Conservation (phyloP, 2,113 vertebrate genomes). For the Rhea americana region DNA sequence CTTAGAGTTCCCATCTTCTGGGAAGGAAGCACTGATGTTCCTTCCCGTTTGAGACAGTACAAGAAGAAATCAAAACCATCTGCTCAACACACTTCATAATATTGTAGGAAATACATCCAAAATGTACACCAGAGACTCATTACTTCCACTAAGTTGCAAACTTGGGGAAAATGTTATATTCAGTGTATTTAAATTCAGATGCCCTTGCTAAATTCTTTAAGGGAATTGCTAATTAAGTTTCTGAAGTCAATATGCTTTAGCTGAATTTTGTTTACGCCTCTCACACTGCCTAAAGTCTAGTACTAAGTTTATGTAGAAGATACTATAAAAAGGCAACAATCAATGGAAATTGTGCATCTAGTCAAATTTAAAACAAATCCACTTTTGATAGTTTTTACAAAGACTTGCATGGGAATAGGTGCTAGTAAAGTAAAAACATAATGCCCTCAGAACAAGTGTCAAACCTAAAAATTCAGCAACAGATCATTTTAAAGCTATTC, state of each 20-base stretch:
- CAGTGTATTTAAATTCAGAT: background rate
- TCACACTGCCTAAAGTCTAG: background rate
- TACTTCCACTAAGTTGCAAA: accelerated
- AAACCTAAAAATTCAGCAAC: background rate
- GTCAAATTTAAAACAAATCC: background rate
- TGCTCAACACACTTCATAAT: background rate
- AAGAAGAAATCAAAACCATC: background rate
- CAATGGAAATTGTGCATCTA: background rate
- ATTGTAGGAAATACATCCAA: background rate
- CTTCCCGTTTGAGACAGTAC: background rate
- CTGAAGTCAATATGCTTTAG: background rate
- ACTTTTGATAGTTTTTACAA: background rate
- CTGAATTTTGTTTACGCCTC: background rate
- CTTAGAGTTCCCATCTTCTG: background rate
- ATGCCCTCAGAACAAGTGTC: accelerated
- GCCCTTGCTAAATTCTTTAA: too few species aligned
- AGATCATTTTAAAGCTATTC: background rate
- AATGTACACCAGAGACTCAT: background rate
- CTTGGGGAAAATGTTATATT: background rate
- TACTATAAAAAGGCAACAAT: background rate
- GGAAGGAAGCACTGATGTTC: background rate
- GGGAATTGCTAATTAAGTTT: background rate
- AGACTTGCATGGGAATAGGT: background rate
- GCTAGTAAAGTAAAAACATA: background rate
- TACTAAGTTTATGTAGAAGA: background rate